These are phyloP conservation scores for Nineta flava DNA, from an alignment of 2,888 invertebrate genomes.

Conservation along the genomic window DNA sequence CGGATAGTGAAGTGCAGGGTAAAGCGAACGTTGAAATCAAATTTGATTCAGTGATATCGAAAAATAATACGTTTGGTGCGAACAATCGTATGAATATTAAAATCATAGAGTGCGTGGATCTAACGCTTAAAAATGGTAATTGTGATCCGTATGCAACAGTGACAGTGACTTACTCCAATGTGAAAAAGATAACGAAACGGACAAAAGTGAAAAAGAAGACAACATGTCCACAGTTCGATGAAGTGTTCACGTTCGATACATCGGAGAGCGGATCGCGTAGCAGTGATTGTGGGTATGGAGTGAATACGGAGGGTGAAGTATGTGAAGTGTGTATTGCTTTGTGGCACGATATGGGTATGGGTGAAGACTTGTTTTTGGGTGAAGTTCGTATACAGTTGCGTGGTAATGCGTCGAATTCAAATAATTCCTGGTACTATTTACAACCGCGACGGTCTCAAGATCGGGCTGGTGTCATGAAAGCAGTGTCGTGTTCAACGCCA, in stretches of 20 bases:
- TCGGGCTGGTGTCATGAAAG: slow-evolving; percentile 23
- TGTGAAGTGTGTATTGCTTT: slow-evolving; percentile 67
- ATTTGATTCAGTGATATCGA: slow-evolving; percentile 41
- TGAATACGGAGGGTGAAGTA: slow-evolving; percentile 47
- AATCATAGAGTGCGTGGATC: slow-evolving; percentile 71
- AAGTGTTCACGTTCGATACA: slow-evolving; percentile 65
- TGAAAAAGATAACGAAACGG: slow-evolving; percentile 59
- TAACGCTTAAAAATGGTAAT: slow-evolving; percentile 76
- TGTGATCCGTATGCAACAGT: slow-evolving; percentile 83
- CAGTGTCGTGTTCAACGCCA: slow-evolving; percentile 51
- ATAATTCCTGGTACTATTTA: slow-evolving; percentile 69
- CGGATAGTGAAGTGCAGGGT: slow-evolving; percentile 81
- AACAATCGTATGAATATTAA: slow-evolving; percentile 36
- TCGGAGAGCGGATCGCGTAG: slow-evolving; percentile 38
- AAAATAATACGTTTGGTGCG: slow-evolving; percentile 24
- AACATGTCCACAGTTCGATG: slow-evolving; percentile 76
- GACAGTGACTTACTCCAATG: slow-evolving; percentile 64
- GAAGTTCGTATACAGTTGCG: slow-evolving; percentile 69
- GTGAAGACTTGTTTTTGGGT: slow-evolving; percentile 72
- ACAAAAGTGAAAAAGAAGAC: slow-evolving; percentile 85
- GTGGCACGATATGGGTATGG: slow-evolving; percentile 72
- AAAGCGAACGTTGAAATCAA: slow-evolving; percentile 74
- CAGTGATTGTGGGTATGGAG: slow-evolving; percentile 17
- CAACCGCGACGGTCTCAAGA: slow-evolving; percentile 52
- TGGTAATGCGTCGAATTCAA: slow-evolving; percentile 46